phyloP scores from a whole-genome alignment of 2,797 vertebrate species.

The Limnodromus scolopaceus region DNA sequence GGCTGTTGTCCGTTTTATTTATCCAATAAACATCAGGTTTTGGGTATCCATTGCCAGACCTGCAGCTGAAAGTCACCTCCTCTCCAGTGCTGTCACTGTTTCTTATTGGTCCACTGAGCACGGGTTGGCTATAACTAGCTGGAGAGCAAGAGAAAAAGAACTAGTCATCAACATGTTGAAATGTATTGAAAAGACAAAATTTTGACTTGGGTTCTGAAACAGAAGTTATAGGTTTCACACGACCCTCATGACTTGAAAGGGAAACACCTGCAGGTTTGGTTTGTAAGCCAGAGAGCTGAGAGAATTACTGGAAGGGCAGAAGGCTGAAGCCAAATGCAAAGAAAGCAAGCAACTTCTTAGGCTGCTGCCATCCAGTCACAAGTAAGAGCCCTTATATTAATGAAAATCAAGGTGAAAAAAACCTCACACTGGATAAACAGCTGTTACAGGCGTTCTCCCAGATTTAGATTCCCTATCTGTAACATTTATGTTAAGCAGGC shows the following conservation, averaged over 20 bases:
- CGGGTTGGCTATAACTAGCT: conserved; percentile 75
- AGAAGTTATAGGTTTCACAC: neutral
- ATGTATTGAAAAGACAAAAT: neutral
- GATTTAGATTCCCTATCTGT: neutral
- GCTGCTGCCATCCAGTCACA: neutral
- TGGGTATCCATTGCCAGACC: conserved; percentile 71
- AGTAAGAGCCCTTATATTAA: neutral
- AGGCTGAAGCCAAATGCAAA: neutral
- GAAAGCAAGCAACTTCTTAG: neutral
- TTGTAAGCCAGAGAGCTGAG: neutral
- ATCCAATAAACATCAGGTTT: conserved; percentile 73
- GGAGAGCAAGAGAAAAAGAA: neutral
- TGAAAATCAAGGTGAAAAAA: neutral
- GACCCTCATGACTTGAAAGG: neutral
- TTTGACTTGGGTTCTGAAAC: neutral
- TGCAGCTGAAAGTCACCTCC: conserved; percentile 72
- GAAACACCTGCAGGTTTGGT: neutral
- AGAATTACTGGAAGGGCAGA: neutral
- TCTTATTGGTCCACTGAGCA: conserved; percentile 30
- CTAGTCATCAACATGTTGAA: neutral
- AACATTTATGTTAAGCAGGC: neutral
- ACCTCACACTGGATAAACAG: neutral
- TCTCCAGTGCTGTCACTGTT: neutral
- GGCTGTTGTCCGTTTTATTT: conserved; percentile 69
- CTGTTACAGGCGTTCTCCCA: neutral